Evolutionary conservation across 2,797 vertebrate genomes (phyloP).

Genomic region (Nannoperca australis): DNA sequence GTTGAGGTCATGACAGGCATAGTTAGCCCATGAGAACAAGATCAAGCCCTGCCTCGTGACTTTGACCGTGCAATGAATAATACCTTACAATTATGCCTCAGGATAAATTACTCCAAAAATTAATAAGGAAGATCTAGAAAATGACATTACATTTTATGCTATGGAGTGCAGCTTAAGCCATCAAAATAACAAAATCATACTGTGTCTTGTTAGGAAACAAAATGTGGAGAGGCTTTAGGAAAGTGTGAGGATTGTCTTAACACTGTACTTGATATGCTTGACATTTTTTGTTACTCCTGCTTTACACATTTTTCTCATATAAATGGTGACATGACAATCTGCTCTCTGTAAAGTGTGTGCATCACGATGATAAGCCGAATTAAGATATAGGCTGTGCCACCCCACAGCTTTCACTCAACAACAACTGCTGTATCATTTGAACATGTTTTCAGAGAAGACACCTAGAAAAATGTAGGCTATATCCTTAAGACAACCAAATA

Average conservation of each 20-base stretch:
- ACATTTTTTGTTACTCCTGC: neutral
- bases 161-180: neutral
- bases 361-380: neutral
- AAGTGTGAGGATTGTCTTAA: neutral
- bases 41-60: neutral
- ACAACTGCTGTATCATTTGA: neutral
- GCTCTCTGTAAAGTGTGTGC: neutral
- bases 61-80: neutral
- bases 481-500: conserved; percentile 8
- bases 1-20: neutral
- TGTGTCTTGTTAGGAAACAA: neutral
- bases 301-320: neutral
- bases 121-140: neutral
- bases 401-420: neutral
- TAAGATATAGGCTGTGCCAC: neutral
- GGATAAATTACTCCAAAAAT: neutral
- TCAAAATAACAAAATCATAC: conserved; percentile 2
- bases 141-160: neutral
- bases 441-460: neutral
- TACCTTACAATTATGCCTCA: neutral
- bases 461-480: neutral
- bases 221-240: neutral
- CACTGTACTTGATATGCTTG: neutral
- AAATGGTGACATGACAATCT: neutral
- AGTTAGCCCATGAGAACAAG: neutral